Evolutionary conservation across 2,797 vertebrate species (phyloP).

Genomic region (Schizopygopsis malacanthus): DNA sequence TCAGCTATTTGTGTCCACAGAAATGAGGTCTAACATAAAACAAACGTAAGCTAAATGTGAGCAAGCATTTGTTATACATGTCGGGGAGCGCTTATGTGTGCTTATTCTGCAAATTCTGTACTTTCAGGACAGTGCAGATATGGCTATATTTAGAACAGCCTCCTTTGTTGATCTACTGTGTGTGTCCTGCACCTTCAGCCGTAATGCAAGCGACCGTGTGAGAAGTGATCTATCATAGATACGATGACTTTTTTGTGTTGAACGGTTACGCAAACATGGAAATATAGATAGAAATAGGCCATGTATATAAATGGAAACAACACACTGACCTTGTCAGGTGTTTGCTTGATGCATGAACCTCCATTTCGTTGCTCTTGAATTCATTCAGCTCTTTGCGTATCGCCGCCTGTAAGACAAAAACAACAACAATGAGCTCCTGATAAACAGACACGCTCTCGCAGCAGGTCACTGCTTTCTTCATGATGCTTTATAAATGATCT

Average conservation of each 20-base stretch:
- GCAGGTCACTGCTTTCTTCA: neutral
- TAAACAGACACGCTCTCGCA: neutral
- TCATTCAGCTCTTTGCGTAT: slow-evolving; percentile 98
- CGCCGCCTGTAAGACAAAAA: slow-evolving; percentile 83
- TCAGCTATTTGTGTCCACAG: slow-evolving; percentile 53
- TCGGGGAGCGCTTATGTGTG: slow-evolving; percentile 58
- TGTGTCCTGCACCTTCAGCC: slow-evolving; percentile 7
- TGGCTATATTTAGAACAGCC: slow-evolving; percentile 67
- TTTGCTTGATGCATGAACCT: slow-evolving; percentile 97
- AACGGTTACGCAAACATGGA: neutral
- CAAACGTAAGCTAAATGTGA: slow-evolving; percentile 70
- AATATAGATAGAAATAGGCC: neutral
- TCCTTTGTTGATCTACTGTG: slow-evolving; percentile 32
- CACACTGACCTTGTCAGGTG: slow-evolving; percentile 92
- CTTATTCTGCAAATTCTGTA: slow-evolving; percentile 57
- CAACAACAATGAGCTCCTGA: slow-evolving; percentile 8
- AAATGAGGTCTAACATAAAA: slow-evolving; percentile 59
- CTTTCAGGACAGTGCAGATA: slow-evolving; percentile 56
- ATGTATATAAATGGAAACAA: neutral
- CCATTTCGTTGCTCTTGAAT: slow-evolving; percentile 99
- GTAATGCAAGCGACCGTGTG: slow-evolving; percentile 5
- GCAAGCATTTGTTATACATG: slow-evolving; percentile 70
- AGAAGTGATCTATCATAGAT: neutral
- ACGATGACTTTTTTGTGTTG: neutral
- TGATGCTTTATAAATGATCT: neutral